These are phyloP conservation scores for Austrofundulus limnaeus DNA, from an alignment of 2,113 vertebrate genomes.

Conservation along the genomic window DNA sequence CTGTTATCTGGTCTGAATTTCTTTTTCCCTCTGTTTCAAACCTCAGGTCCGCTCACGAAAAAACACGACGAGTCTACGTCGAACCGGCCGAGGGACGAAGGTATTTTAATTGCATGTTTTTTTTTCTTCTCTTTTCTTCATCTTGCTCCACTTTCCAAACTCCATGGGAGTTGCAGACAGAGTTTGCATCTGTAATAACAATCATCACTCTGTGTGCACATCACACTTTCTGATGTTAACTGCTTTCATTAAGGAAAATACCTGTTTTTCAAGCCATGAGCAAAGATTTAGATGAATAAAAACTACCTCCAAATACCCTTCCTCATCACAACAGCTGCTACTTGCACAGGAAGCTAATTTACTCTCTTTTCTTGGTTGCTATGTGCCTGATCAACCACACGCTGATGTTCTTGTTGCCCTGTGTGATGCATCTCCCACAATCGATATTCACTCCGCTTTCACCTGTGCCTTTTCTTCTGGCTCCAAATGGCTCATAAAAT, in stretches of 20 bases:
- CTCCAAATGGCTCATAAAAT: slow-evolving; percentile 26
- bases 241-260: slow-evolving; percentile 26
- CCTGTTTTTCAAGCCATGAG: slow-evolving; percentile 16
- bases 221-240: slow-evolving; percentile 29
- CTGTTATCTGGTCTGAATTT: slow-evolving; percentile 61
- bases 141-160: slow-evolving; percentile 64
- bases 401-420: slow-evolving; percentile 47
- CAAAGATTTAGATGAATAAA: slow-evolving; percentile 23
- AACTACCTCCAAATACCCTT: slow-evolving; percentile 15
- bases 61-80: slow-evolving; percentile 82
- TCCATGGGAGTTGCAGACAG: slow-evolving; percentile 38
- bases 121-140: not conserved
- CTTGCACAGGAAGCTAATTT: slow-evolving; percentile 36
- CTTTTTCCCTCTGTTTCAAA: slow-evolving; percentile 71
- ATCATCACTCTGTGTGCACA: slow-evolving; percentile 37
- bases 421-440: slow-evolving; percentile 43
- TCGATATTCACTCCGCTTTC: slow-evolving; percentile 49
- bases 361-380: slow-evolving; percentile 35
- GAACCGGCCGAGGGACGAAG: slow-evolving; percentile 84
- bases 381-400: slow-evolving; percentile 54
- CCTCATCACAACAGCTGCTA: slow-evolving; percentile 23
- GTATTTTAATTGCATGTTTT: slow-evolving; percentile 81
- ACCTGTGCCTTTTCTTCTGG: slow-evolving; percentile 35
- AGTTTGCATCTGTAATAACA: slow-evolving; percentile 48
- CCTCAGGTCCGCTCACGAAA: slow-evolving; percentile 91